These are phyloP conservation scores for Piscicola geometra DNA, from an alignment of 2,888 invertebrate genomes.

Conservation along the genomic window DNA sequence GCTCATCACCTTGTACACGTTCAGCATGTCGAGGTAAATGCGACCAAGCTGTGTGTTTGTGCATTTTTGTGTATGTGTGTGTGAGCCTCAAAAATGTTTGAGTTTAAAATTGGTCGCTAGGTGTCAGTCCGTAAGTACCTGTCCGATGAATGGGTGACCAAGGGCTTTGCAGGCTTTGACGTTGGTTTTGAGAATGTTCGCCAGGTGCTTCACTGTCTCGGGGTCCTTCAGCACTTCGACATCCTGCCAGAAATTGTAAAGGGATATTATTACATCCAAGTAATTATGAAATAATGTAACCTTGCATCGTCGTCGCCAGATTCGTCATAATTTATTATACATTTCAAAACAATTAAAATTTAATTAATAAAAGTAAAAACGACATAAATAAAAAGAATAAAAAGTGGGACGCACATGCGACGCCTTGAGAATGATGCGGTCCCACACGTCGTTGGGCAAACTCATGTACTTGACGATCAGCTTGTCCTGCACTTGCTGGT, in stretches of 20 bases:
- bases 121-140: too few species aligned
- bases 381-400: not conserved
- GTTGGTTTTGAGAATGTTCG: constrained; percentile 96
- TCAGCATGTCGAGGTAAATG: constrained; percentile 97
- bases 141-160: constrained; percentile 87
- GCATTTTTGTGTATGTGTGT: too few species aligned
- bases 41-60: constrained; percentile 68
- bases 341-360: too few species aligned
- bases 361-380: not conserved
- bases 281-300: too few species aligned
- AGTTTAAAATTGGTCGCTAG: too few species aligned
- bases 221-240: constrained; percentile 91
- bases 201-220: constrained; percentile 92
- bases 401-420: constrained; percentile 71
- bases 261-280: too few species aligned
- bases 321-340: too few species aligned
- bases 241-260: constrained; percentile 68
- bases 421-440: constrained; percentile 92
- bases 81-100: too few species aligned
- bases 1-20: constrained; percentile 88
- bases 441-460: constrained; percentile 95
- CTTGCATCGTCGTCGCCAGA: too few species aligned
- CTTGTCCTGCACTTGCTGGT: constrained; percentile 81
- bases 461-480: constrained; percentile 96
- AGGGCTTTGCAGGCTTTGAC: constrained; percentile 97